Evolutionary conservation across 2,797 vertebrate species (phyloP), one percentile per base, ranked within the genome.

Genomic region (Halcyon leucocephala): DNA sequence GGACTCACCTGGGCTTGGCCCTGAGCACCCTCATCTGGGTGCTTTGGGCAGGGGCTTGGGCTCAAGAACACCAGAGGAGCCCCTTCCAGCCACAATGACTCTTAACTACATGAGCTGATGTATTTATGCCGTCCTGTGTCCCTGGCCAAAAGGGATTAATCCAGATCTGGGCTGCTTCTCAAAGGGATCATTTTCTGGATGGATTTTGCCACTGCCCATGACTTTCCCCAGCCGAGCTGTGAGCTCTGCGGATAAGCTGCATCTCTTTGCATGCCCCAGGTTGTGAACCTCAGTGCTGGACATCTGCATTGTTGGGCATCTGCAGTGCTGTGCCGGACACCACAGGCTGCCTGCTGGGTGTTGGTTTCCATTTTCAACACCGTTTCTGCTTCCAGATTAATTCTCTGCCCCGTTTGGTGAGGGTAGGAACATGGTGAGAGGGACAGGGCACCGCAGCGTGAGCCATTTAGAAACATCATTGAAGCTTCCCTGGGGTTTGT

Each of bases 381-480:
- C 0, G 0, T 57, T 93, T 94, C 61, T 93, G 41, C 74, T 85
- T 46, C 57, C 73, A 42, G 33, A 62, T 83, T 37, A 60, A 62
- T 65, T 86, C 61, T 9, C 35, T 76, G 87, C 60, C 58, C 33
- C 62, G 2, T 77, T 66, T 80, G 44, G 9, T 77, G 52, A 17
- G 37, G 57, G 22, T 41, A 86, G 89, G 73, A 67, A 11, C 31
- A 15, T n/a, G 6, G 9, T 3, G 44, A 92, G 71, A 48, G n/a
- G 76, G 16, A 67, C 1, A 8, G 42, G 70, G 42, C 39, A 16
- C 31, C 33, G 20, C 0, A 0, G 54, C 2, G 1, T 0, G 7
- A 77, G 58, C 72, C 54, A 4, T 37, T 87, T 70, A 80, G 81
- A 85, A 71, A 95, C 69, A n/a, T 49, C 39, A n/a, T 2, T 37